Conservation (phyloP, 2,113 vertebrate genomes). For the Notiomystis cincta region DNA sequence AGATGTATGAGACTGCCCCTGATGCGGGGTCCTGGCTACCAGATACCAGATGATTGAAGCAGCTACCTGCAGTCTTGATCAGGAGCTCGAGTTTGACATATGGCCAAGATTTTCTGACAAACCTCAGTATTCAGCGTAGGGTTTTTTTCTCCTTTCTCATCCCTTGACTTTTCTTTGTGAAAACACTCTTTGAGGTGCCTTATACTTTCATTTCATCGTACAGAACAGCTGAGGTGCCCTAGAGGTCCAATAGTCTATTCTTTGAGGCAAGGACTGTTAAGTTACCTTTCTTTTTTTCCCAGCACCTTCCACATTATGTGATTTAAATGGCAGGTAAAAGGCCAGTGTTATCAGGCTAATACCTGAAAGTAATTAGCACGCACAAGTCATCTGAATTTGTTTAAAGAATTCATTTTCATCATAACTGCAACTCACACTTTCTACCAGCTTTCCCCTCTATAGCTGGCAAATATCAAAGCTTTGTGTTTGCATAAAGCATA, state of each 20-base stretch:
- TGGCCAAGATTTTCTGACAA: slow-evolving; percentile 7
- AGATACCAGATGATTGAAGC: neutral
- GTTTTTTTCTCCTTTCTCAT: neutral
- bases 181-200: slow-evolving; percentile 6
- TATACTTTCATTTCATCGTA: neutral
- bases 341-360: neutral
- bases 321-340: neutral
- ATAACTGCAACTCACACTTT: neutral
- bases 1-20: neutral
- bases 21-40: neutral
- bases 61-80: neutral
- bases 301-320: neutral
- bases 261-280: neutral
- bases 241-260: neutral
- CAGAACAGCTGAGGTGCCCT: neutral
- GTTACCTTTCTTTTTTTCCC: neutral
- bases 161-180: slow-evolving; percentile 9
- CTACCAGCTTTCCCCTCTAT: neutral
- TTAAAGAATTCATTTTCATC: neutral
- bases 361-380: neutral
- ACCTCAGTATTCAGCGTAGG: neutral
- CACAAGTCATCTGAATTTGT: neutral
- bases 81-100: neutral
- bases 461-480: neutral
- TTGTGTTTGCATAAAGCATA: neutral